Conservation (phyloP, 2,888 invertebrate genomes). For the Sarcophaga carnaria region DNA sequence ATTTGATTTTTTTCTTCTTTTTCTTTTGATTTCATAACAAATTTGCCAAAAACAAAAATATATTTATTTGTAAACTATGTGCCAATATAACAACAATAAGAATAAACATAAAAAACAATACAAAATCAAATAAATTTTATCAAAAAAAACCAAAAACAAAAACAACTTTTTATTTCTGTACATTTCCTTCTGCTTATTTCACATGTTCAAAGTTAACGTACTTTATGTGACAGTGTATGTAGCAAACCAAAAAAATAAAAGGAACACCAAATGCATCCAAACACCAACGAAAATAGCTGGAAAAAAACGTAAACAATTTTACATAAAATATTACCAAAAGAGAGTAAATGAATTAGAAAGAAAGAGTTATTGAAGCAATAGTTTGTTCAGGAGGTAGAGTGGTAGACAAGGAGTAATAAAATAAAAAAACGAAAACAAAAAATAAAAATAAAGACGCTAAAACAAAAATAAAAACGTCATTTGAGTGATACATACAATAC, state of each 20-base stretch:
- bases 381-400: not conserved
- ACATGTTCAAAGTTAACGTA: slow-evolving; percentile 27
- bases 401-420: not conserved
- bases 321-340: slow-evolving; percentile 53
- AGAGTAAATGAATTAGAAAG: slow-evolving; percentile 40
- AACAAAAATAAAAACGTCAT: slow-evolving; percentile 43
- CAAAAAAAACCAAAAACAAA: slow-evolving; percentile 10
- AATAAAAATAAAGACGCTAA: not conserved
- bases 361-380: not conserved
- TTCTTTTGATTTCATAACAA: slow-evolving; percentile 54
- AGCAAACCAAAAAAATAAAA: slow-evolving; percentile 33
- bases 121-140: slow-evolving; percentile 50
- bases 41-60: slow-evolving; percentile 49
- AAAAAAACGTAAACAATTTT: slow-evolving; percentile 40
- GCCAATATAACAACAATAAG: slow-evolving; percentile 26
- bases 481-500: slow-evolving; percentile 67
- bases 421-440: too few species aligned
- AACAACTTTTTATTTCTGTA: slow-evolving; percentile 60
- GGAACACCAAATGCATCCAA: slow-evolving; percentile 14
- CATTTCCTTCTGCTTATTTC: slow-evolving; percentile 55
- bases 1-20: not conserved
- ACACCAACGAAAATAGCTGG: slow-evolving; percentile 8
- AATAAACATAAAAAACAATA: slow-evolving; percentile 7
- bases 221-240: slow-evolving; percentile 39
- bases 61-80: slow-evolving; percentile 7